Conservation (phyloP, 2,888 invertebrate genomes). For the Ceramica pisi region DNA sequence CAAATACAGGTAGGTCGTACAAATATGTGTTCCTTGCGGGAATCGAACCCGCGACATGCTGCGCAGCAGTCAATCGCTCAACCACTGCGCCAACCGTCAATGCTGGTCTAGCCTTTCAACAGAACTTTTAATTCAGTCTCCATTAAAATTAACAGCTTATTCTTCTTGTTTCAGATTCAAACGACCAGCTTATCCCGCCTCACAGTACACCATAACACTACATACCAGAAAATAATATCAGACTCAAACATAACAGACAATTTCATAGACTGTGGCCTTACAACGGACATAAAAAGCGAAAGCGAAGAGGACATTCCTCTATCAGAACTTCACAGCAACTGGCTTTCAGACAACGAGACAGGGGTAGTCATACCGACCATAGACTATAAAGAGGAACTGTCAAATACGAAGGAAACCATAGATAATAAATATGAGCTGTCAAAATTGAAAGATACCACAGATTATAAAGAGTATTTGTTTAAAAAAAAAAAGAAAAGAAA, state of each 20-base stretch:
- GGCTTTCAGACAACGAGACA: conserved; percentile 25
- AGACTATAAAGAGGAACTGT: conserved; percentile 47
- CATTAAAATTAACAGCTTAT: background rate
- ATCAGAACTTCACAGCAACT: conserved; percentile 68
- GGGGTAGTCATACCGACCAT: conserved; percentile 11
- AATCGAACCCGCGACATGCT: no score
- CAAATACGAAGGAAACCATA: conserved; percentile 24
- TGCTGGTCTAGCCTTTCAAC: no score
- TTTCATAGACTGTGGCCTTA: conserved; percentile 76
- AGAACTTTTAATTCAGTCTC: no score
- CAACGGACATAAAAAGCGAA: conserved; percentile 66
- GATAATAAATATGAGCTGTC: conserved; percentile 21
- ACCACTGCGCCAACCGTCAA: no score
- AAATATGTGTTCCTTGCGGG: no score
- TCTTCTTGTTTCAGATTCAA: conserved; percentile 65
- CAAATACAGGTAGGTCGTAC: no score
- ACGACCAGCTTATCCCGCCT: conserved; percentile 67
- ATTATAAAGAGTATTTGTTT: conserved; percentile 27
- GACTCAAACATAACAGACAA: conserved; percentile 62
- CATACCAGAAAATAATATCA: conserved; percentile 35
- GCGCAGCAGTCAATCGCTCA: no score
- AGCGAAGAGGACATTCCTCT: conserved; percentile 76
- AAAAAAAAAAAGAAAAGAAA: conserved; percentile 53
- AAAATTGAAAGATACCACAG: conserved; percentile 4
- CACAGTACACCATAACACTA: conserved; percentile 51